Evolutionary conservation across 2,797 vertebrate species (phyloP).

Genomic region (Sarcophilus harrisii): DNA sequence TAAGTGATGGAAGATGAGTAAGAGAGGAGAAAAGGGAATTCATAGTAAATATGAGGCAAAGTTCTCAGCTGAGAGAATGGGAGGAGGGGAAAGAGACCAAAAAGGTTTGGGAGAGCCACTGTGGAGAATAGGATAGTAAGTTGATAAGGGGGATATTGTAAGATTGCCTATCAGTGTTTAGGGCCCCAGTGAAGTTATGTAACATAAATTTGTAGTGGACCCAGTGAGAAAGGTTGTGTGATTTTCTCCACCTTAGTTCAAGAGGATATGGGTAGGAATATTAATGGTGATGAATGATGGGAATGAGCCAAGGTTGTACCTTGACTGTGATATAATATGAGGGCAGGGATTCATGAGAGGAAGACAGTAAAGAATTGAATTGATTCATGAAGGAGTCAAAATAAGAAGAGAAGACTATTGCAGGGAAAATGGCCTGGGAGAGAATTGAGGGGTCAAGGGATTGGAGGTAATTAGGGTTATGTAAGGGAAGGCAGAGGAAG

Average conservation of each 20-base stretch:
- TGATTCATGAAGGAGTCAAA: background rate
- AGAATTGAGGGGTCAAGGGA: background rate
- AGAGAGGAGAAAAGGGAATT: background rate
- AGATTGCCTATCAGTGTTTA: background rate
- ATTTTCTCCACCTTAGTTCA: background rate
- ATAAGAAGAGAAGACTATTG: background rate
- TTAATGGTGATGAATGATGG: background rate
- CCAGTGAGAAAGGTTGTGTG: background rate
- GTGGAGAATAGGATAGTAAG: background rate
- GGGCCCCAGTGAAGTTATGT: background rate
- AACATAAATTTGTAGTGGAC: background rate
- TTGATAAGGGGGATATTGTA: background rate
- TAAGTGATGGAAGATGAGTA: background rate
- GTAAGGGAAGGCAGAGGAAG: background rate
- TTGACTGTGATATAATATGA: background rate
- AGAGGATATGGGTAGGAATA: background rate
- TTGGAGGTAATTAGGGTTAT: background rate
- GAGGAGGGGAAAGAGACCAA: background rate
- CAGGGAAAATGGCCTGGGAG: background rate
- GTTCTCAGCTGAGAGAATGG: background rate
- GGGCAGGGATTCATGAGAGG: background rate
- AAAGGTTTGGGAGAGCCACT: background rate
- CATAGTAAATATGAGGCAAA: background rate
- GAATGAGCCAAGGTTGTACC: background rate
- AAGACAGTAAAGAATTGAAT: background rate